A percentile compares a stretch with the other conserved stretches of the same genome.
Conservation (phyloP, 2,888 invertebrate species). For the Lomographa bimaculata region DNA sequence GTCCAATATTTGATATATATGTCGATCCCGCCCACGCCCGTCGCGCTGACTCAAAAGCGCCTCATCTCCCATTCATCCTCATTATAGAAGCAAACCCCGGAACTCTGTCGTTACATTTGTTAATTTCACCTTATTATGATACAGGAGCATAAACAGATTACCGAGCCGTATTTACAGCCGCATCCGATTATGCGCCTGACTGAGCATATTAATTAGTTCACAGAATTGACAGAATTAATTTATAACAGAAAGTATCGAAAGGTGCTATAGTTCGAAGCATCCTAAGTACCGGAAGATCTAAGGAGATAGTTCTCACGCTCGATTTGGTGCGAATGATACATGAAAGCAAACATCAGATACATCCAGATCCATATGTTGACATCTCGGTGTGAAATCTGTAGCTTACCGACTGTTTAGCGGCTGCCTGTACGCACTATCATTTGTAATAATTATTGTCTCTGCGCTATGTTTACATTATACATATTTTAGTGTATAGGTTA, state of each 20-base stretch:
- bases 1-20: too few species aligned
- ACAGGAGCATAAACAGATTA: constrained; percentile 42
- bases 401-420: constrained; percentile 82
- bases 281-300: constrained; percentile 71
- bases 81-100: constrained; percentile 18
- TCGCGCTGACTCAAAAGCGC: not conserved
- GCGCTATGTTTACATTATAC: constrained; percentile 74
- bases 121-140: constrained; percentile 24
- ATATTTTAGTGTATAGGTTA: constrained; percentile 61
- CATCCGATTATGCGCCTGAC: constrained; percentile 45
- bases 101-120: constrained; percentile 28
- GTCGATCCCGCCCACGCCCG: constrained; percentile 4
- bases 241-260: constrained; percentile 57
- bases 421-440: constrained; percentile 76
- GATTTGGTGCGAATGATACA: constrained; percentile 78
- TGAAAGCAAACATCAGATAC: constrained; percentile 77
- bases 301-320: constrained; percentile 75
- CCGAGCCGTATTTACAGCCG: constrained; percentile 43
- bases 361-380: constrained; percentile 84
- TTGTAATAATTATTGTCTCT: constrained; percentile 83
- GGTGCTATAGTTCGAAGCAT: constrained; percentile 69
- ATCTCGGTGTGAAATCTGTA: constrained; percentile 82
- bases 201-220: constrained; percentile 65
- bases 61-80: constrained; percentile 8
- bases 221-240: constrained; percentile 64